These are phyloP conservation scores for Tigriopus californicus DNA, from an alignment of 2,888 invertebrate genomes.

Conservation along the genomic window DNA sequence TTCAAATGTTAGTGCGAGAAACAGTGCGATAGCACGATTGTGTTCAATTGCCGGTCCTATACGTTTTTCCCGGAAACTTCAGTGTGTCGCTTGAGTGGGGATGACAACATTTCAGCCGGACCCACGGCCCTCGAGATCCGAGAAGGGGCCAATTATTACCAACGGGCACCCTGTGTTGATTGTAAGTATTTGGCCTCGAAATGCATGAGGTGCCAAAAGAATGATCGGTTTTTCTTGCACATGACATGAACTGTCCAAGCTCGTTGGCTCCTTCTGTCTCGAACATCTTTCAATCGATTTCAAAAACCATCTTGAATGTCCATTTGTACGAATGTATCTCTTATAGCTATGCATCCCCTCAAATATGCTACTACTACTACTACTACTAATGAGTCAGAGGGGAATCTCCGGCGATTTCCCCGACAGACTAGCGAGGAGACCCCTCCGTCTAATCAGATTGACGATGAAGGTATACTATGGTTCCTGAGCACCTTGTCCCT, in stretches of 20 bases:
- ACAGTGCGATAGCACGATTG: slow-evolving; percentile 23
- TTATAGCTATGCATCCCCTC: too few species aligned
- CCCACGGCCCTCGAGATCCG: slow-evolving; percentile 19
- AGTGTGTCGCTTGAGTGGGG: slow-evolving; percentile 23
- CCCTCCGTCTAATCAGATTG: too few species aligned
- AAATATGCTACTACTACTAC: too few species aligned
- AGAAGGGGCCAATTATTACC: slow-evolving; percentile 22
- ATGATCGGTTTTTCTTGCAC: background rate
- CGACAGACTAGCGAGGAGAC: too few species aligned
- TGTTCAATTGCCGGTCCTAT: slow-evolving; percentile 26
- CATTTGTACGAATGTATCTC: too few species aligned
- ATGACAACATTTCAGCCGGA: slow-evolving; percentile 22
- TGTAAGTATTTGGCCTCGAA: slow-evolving; percentile 22
- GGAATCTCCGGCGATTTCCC: too few species aligned
- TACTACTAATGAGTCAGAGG: too few species aligned
- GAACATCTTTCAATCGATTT: too few species aligned
- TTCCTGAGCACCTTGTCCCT: too few species aligned
- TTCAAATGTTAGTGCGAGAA: slow-evolving; percentile 23
- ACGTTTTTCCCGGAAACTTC: slow-evolving; percentile 22
- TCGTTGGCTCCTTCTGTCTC: background rate
- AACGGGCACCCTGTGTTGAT: slow-evolving; percentile 23
- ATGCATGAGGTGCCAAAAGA: too few species aligned
- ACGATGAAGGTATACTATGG: too few species aligned
- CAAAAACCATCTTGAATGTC: too few species aligned
- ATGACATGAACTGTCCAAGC: background rate